phyloP scores from a whole-genome alignment of 1,140 invertebrate genomes.

The Radopholus similis region DNA sequence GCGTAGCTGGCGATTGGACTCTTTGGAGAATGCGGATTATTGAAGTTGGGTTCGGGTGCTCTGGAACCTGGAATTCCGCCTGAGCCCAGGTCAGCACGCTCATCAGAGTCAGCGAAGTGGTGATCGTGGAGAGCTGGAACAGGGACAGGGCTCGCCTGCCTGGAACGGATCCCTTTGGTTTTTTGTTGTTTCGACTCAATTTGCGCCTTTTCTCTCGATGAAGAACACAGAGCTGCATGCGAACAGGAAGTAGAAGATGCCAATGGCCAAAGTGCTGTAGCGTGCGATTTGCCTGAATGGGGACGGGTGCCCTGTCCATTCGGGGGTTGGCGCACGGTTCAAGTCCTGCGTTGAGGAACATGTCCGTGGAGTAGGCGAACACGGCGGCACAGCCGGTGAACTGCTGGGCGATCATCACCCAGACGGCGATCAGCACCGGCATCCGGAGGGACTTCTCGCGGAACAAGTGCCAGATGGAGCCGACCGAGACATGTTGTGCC shows the following conservation, averaged over 20 bases:
- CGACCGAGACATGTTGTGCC: constrained; percentile 1
- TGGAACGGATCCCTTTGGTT: no score
- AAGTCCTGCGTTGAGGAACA: constrained; percentile 50
- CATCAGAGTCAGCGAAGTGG: constrained; percentile 41
- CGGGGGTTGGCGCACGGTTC: constrained; percentile 22
- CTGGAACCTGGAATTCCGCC: background rate
- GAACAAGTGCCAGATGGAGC: constrained; percentile 43
- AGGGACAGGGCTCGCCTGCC: constrained; percentile 44
- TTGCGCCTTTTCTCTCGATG: constrained; percentile 42
- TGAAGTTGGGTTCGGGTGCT: no score
- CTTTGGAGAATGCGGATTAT: constrained; percentile 33
- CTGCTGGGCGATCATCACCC: constrained; percentile 58
- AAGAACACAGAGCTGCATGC: constrained; percentile 51
- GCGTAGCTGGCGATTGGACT: constrained; percentile 45
- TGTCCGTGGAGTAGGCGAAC: constrained; percentile 56
- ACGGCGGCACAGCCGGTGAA: constrained; percentile 57
- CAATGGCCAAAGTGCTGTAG: constrained; percentile 50
- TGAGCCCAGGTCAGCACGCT: constrained; percentile 51
- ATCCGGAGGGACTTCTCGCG: constrained; percentile 36
- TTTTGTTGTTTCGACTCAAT: background rate
- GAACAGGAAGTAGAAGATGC: constrained; percentile 55
- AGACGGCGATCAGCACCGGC: constrained; percentile 39
- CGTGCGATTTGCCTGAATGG: constrained; percentile 32
- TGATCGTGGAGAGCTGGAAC: constrained; percentile 47
- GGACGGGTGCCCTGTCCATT: background rate